Evolutionary conservation across 2,113 vertebrate species (phyloP).

Genomic region (Prinia subflava): DNA sequence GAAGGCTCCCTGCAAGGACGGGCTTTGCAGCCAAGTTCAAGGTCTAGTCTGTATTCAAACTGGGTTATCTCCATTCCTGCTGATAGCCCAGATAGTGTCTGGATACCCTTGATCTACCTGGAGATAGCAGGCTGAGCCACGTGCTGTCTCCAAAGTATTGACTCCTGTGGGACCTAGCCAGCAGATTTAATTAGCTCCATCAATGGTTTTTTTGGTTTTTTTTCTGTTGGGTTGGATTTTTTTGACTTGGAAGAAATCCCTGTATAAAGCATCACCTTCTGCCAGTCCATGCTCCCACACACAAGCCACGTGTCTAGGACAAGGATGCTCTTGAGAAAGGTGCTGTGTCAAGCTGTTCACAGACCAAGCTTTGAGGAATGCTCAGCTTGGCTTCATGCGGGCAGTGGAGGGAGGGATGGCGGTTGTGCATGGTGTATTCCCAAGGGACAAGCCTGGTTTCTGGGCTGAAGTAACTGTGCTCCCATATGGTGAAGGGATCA

Average conservation of each 20-base stretch:
- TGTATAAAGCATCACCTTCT: neutral
- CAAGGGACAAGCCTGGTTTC: neutral
- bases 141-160: neutral
- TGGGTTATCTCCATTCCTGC: constrained; percentile 42
- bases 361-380: neutral
- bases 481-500: neutral
- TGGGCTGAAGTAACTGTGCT: neutral
- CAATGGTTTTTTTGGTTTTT: neutral
- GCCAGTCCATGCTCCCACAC: neutral
- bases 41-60: constrained; percentile 23
- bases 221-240: no score
- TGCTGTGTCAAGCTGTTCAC: accelerated
- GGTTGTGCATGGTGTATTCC: accelerated
- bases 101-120: constrained; percentile 28
- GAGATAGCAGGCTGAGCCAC: neutral
- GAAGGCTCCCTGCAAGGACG: neutral
- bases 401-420: neutral
- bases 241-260: neutral
- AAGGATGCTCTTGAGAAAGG: neutral
- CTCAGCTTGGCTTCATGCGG: neutral
- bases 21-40: constrained; percentile 42
- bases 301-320: neutral
- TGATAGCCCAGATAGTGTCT: constrained; percentile 43
- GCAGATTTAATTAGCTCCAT: neutral
- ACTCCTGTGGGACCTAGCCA: neutral